These are phyloP conservation scores for Eidolon helvum DNA, from an alignment of 2,113 vertebrate species.

Conservation along the genomic window DNA sequence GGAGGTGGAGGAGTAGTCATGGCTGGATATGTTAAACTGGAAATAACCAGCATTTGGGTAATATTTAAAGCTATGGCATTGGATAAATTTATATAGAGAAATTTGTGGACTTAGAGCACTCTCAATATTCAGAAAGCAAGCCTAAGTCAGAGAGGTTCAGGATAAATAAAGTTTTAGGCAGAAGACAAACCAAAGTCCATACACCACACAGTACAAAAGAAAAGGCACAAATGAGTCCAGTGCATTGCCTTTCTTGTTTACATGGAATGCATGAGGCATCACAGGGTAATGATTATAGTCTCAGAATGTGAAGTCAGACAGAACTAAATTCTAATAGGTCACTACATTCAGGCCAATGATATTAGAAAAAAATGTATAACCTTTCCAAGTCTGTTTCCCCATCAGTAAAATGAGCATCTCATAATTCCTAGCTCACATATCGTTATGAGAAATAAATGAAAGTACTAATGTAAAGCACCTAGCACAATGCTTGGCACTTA, in stretches of 20 bases:
- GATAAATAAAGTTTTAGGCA: not conserved
- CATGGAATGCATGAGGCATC: no score
- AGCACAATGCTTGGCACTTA: not conserved
- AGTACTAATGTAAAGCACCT: not conserved
- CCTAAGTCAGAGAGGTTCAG: not conserved
- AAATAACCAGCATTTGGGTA: not conserved
- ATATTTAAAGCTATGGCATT: not conserved
- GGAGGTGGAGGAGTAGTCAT: not conserved
- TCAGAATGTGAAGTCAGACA: not conserved
- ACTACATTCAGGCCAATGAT: not conserved
- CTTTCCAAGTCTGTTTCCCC: not conserved
- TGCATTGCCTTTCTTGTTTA: accelerated
- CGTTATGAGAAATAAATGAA: not conserved
- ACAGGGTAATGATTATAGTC: not conserved
- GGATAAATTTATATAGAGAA: not conserved
- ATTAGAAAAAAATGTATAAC: not conserved
- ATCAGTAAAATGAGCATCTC: not conserved
- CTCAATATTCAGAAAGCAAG: not conserved
- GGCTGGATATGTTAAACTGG: not conserved
- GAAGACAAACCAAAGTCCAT: not conserved
- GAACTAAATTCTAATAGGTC: not conserved
- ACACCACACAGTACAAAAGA: not conserved
- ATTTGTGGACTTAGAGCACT: not conserved
- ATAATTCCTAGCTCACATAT: not conserved
- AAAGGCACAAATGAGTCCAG: not conserved